These are phyloP conservation scores for Ricordea florida DNA, from an alignment of 92 coral and sea anemone genomes.

Conservation along the genomic window DNA sequence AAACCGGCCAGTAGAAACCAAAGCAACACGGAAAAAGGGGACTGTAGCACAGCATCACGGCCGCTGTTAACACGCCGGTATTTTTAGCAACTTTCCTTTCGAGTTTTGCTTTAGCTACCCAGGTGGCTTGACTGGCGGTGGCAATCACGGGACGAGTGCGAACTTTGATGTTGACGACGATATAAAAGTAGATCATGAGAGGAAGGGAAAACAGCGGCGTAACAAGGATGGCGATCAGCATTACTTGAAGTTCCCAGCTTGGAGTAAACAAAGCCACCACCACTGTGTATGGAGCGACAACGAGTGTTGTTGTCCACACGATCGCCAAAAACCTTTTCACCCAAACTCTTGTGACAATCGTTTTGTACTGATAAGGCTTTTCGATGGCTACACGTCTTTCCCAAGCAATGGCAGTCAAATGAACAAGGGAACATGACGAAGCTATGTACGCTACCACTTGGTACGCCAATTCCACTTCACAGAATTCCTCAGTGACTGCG, in stretches of 20 bases:
- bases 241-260: background rate
- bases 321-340: background rate
- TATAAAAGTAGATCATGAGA: background rate
- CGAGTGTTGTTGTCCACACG: conserved; percentile 1
- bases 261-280: background rate
- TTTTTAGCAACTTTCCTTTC: background rate
- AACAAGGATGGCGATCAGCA: background rate
- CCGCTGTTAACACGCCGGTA: background rate
- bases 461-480: background rate
- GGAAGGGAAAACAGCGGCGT: background rate
- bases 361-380: background rate
- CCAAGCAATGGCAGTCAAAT: conserved; percentile 15
- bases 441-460: background rate
- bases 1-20: background rate
- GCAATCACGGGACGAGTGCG: background rate
- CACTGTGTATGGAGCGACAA: background rate
- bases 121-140: too few relatives aligned
- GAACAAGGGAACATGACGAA: background rate
- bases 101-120: background rate
- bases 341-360: background rate
- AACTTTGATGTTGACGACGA: background rate
- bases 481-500: background rate
- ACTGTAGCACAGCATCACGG: background rate
- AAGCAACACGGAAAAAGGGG: background rate
- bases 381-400: conserved; percentile 17